Percentiles rank a stretch among this genome's conserved stretches.
phyloP scores from a whole-genome alignment of 2,797 vertebrate genomes.

The Sebastes itinus region DNA sequence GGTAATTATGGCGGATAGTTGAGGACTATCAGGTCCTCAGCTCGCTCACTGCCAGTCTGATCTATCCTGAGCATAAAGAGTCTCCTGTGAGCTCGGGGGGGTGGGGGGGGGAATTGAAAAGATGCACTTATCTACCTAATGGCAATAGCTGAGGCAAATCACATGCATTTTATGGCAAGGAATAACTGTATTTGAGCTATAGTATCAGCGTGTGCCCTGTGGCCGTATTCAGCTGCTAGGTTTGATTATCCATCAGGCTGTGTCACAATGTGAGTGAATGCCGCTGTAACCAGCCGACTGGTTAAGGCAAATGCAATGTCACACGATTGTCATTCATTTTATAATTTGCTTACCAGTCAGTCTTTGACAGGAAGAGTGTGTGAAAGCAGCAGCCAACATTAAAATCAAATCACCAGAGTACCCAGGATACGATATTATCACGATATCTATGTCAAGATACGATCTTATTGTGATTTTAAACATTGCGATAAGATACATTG shows the following conservation, averaged over 20 bases:
- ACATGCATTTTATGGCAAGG: constrained; percentile 66
- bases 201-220: constrained; percentile 44
- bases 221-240: constrained; percentile 41
- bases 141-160: constrained; percentile 71
- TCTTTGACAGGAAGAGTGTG: constrained; percentile 49
- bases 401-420: constrained; percentile 24
- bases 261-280: constrained; percentile 48
- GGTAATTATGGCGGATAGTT: constrained; percentile 77
- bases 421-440: no score
- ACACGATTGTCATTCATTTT: constrained; percentile 56
- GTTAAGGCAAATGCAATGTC: constrained; percentile 48
- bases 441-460: no score
- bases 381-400: constrained; percentile 56
- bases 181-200: constrained; percentile 63
- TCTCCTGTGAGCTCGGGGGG: constrained; percentile 69
- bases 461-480: no score
- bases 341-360: constrained; percentile 49
- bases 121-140: constrained; percentile 78
- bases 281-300: constrained; percentile 48
- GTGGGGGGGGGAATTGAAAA: constrained; percentile 61
- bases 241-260: constrained; percentile 62
- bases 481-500: no score
- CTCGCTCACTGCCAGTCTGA: constrained; percentile 63
- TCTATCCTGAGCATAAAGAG: constrained; percentile 70
- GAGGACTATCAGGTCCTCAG: constrained; percentile 74